A percentile compares a stretch with the other conserved stretches of the same genome.
Conservation (phyloP, 2,888 invertebrate genomes). For the Caenorhabditis uteleia region DNA sequence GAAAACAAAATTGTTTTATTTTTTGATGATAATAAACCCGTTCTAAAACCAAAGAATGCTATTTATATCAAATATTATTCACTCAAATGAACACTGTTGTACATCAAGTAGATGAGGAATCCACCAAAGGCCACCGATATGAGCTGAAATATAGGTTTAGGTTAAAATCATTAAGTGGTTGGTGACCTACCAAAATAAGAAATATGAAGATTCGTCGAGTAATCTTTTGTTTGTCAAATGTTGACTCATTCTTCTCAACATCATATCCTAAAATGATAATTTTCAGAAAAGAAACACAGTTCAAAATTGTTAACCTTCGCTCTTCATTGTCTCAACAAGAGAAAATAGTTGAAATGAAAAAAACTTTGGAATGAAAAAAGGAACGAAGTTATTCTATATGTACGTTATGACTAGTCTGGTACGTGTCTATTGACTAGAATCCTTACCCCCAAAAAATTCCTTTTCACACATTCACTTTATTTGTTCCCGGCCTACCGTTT, state of each 20-base stretch:
- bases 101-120: constrained; percentile 37
- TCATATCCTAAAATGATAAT: neutral
- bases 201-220: constrained; percentile 14
- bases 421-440: too few relatives aligned
- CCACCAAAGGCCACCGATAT: constrained; percentile 22
- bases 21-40: neutral
- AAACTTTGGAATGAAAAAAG: too few relatives aligned
- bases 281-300: too few relatives aligned
- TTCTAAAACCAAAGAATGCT: neutral
- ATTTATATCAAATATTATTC: constrained; percentile 23
- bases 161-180: neutral
- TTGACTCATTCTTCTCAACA: constrained; percentile 7
- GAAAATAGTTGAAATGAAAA: too few relatives aligned
- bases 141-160: constrained; percentile 18
- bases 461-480: too few relatives aligned
- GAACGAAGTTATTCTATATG: too few relatives aligned
- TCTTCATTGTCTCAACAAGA: too few relatives aligned
- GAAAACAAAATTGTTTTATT: neutral
- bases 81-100: constrained; percentile 29
- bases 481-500: too few relatives aligned
- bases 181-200: constrained; percentile 12
- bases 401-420: too few relatives aligned
- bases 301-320: too few relatives aligned
- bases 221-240: constrained; percentile 12
- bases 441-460: too few relatives aligned